phyloP scores from a whole-genome alignment of 2,797 vertebrate species.

The Leucoraja ocellata region DNA sequence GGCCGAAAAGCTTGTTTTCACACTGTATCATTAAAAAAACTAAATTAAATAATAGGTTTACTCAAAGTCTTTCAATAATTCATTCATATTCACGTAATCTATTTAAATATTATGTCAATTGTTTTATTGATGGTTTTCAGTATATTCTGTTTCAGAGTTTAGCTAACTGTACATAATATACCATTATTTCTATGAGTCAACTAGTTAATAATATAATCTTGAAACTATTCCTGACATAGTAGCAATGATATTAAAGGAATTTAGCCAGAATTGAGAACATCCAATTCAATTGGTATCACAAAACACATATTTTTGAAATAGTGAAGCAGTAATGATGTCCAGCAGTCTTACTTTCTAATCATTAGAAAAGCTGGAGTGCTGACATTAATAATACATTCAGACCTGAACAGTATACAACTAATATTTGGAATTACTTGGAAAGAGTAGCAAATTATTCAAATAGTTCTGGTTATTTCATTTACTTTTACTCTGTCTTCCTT shows the following conservation, averaged over 20 bases:
- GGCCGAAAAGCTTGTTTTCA: too few species aligned
- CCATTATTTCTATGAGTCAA: too few species aligned
- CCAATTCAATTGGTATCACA: neutral
- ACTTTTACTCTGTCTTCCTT: neutral
- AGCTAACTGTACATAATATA: neutral
- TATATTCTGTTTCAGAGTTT: neutral
- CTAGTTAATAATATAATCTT: neutral
- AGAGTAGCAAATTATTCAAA: neutral
- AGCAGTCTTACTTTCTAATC: neutral
- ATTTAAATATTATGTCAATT: neutral
- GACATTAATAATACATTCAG: neutral
- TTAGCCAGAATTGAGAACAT: neutral
- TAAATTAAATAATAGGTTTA: neutral
- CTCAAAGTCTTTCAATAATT: neutral
- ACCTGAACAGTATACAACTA: neutral
- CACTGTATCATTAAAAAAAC: too few species aligned
- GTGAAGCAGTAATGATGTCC: neutral
- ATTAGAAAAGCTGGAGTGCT: neutral
- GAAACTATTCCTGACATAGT: neutral
- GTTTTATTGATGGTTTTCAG: neutral
- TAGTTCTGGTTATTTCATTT: neutral
- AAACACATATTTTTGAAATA: neutral
- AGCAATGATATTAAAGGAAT: neutral
- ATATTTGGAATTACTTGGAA: neutral
- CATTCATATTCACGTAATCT: neutral